Percentiles rank a stretch among this genome's conserved stretches.
phyloP scores from a whole-genome alignment of 2,888 invertebrate species.

The Euplagia quadripunctaria region DNA sequence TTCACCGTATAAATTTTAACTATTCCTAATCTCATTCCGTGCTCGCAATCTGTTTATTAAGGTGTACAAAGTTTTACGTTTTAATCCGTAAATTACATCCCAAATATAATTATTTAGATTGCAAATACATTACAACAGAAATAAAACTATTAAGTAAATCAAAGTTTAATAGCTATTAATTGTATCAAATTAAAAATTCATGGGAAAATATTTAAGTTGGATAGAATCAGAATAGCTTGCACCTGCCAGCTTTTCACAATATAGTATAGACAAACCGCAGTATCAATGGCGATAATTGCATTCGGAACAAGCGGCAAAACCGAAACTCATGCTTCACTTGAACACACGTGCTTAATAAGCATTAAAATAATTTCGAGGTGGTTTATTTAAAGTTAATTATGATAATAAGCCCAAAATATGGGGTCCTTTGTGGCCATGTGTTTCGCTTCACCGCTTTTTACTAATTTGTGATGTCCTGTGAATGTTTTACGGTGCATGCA shows the following conservation, averaged over 20 bases:
- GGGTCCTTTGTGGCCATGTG: conserved; percentile 72
- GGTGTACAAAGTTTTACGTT: not conserved
- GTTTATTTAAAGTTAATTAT: conserved; percentile 85
- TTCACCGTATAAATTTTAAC: too few relatives aligned
- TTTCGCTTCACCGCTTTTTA: conserved; percentile 73
- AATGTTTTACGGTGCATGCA: conserved; percentile 40
- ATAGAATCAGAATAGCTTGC: conserved; percentile 44
- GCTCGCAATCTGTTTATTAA: too few relatives aligned
- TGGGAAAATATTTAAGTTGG: conserved; percentile 52
- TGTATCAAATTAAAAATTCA: conserved; percentile 33
- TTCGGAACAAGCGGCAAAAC: conserved; percentile 68
- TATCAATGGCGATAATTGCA: conserved; percentile 85
- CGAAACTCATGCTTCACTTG: conserved; percentile 72
- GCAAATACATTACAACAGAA: not conserved
- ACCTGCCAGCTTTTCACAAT: conserved; percentile 67
- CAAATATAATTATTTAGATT: not conserved
- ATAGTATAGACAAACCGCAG: conserved; percentile 70
- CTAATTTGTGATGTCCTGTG: conserved; percentile 85
- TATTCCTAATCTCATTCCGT: too few relatives aligned
- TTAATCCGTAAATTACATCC: not conserved
- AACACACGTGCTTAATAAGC: conserved; percentile 84
- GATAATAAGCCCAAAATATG: conserved; percentile 78
- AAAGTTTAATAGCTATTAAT: not conserved
- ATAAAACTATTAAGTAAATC: not conserved
- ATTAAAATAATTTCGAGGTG: conserved; percentile 81